Conservation (phyloP, 2,113 vertebrate species). For the Sus scrofa region T2T-Sscrofa CM000813.6:74235501-74236000, state of each 20-base stretch:
- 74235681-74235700: no score
- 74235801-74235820: not conserved
- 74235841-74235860: not conserved
- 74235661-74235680: not conserved
- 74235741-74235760: not conserved
- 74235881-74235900: not conserved
- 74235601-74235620: not conserved
- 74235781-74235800: not conserved
- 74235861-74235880: not conserved
- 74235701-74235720: not conserved
- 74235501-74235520: fast-evolving
- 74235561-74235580: not conserved
- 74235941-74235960: not conserved
- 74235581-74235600: not conserved
- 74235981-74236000: not conserved
- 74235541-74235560: not conserved
- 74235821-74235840: not conserved
- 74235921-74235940: not conserved
- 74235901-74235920: not conserved
- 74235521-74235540: not conserved
- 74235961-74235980: no score
- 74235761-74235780: not conserved
- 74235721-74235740: not conserved
- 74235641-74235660: not conserved
- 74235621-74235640: not conserved